Base-by-base conservation (phyloP, 2,113 vertebrate species). In the Cichladusa arquata region DNA sequence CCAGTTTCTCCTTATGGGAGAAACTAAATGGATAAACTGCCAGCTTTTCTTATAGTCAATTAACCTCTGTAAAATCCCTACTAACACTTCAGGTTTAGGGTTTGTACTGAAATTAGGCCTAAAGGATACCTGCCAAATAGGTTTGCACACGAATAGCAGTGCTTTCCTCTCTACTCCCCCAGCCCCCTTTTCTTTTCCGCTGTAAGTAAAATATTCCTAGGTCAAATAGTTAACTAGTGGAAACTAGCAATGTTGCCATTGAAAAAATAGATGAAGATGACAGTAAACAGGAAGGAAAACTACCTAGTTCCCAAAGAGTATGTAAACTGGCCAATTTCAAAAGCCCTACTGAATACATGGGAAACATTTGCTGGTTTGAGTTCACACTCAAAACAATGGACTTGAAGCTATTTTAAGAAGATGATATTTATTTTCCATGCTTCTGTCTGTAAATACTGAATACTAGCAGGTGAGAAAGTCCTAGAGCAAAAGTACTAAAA, bases 21-120 rank as follows among this genome's bases (percentile, higher is more conserved):
- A 22, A 83, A 36, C 40, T 51, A 60, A 72, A 4, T 45, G 26
- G 19, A 82, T 36, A 72, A 72, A 50, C 6, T 42, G 8, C 3
- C 44, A 42, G 6, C 11, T 88, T 57, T 65, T 28, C 70, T 60
- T 24, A 8, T 3, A 92, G 54, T 44, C 61, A 92, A 65, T 86
- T 74, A 65, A 60, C 2, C 33, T 11, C 56, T 26, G 8, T 23
- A 29, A 79, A 81, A 92, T 33, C 54, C 77, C 74, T 48, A 42
- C 34, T 71, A 57, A 82, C 26, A 42, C 48, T 45, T 73, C 22
- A 81, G 25, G 12, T 54, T 71, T 8, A 53, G 58, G 50, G 47
- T 69, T 81, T 70, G 38, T 67, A 61, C 25, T 45, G 66, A 60
- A 82, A 42, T 60, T 58, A 86, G 92, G 89, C 89, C 88, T 71